Evolutionary conservation across 2,888 invertebrate genomes (phyloP), one percentile per base, ranked within the genome.

Genomic region (Caenorhabditis panamensis): DNA sequence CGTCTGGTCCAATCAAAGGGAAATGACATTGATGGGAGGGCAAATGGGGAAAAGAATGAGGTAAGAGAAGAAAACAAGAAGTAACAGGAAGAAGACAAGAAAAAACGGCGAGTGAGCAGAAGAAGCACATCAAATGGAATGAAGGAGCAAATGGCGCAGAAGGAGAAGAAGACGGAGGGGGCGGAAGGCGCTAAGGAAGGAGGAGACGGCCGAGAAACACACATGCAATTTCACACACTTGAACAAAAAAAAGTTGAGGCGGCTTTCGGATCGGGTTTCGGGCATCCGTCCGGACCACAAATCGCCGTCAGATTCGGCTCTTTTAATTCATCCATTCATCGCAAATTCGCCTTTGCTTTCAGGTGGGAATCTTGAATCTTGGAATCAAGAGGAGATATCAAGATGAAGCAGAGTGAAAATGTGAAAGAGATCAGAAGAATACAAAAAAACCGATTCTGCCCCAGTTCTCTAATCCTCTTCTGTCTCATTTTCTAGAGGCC

Each of bases 131-230:
- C 69, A 80, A 76, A 76, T 66, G 76, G 75, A 69, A 56, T 73
- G 69, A 76, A 63, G 68, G 63, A 62, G 76, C 68, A 77, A 77
- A 77, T 77, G 68, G 56, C 58, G 76, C 76, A 76, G 67, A 67
- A 76, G 73, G 37, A 51, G 63, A 54, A 62, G 44, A 61, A 54
- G 53, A 54, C 54, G 51, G 31, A 31, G 31, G 31, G 9, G 54
- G 37, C 51, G n/a, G 37, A 47, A 28, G 18, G 53, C 31, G 36
- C 24, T 11, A 18, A 56, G 59, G 51, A 61, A 44, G 47, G 49
- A 76, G 49, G 49, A 26, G 61, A 62, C 58, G 59, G 53, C 54
- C 16, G 62, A 54, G 75, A 72, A 76, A 71, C 80, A 58, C 61
- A 59, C 64, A 51, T 73, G 62, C 62, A 31, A 75, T 71, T 80